Base-by-base conservation (phyloP, 2,113 vertebrate species). In the Clupea harengus region DNA sequence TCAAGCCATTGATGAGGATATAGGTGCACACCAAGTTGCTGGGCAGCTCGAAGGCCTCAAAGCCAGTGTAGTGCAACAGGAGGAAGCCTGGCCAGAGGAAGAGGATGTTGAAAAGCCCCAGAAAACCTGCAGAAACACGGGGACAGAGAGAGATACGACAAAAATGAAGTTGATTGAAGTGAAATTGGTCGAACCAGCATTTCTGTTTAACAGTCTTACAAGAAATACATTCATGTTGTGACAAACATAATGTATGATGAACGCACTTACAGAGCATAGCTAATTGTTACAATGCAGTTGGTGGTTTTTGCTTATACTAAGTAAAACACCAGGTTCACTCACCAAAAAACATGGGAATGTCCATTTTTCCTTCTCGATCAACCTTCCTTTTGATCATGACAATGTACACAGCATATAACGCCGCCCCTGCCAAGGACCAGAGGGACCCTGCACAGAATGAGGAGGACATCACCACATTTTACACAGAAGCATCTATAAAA, bases 261-360 rank as follows among this genome's bases (percentile, higher is more conserved):
- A 64, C 6, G 20, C 60, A 64, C 22, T 60, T 6, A n/a, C 60
- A 64, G 22, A 64, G 20, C 60, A 64, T n/a, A 6, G 18, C 57
- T 22, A 22, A 25, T 64, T 49, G 47, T 49, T 49, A 4, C 60
- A 64, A 1, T 64, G 20, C n/a, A 64, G n/a, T 8, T 22, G 2
- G 18, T 64, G 57, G 4, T 64, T 64, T 64, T 64, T 22, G 57
- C 2, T 64, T 64, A 20, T 28, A 22, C 3, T 4, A 22, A 20
- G 64, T 67, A 28, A n/a, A 7, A 9, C 64, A 28, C 7, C 44
- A 45, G 1, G 6, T 81, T 9, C 45, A 22, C 95, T 96, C 94
- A 98, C 98, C 98, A 91, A 99, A 98, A 91, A 99, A 99, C 98
- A 99, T 99, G 75, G 98, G 97, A 89, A 99, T 98, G 93, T 99